Conservation (phyloP, 2,888 invertebrate species). For the Scrobipalpa atriplicella region DNA sequence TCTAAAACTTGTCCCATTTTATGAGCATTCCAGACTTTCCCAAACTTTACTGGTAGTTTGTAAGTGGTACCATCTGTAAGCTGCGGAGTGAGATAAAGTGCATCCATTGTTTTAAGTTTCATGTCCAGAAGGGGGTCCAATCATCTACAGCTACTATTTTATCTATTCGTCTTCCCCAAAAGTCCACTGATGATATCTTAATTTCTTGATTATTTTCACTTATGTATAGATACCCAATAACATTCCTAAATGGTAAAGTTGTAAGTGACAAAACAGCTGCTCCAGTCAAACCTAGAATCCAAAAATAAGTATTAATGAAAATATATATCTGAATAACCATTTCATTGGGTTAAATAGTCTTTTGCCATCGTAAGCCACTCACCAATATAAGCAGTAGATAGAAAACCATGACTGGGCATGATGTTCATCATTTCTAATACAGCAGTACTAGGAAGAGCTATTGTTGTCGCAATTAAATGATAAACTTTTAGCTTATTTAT, state of each 20-base stretch:
- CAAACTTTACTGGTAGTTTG: slow-evolving; percentile 76
- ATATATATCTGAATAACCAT: neutral
- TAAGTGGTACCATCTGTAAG: slow-evolving; percentile 72
- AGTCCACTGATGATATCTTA: slow-evolving; percentile 86
- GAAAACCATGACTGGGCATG: slow-evolving; percentile 53
- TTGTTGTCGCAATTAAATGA: slow-evolving; percentile 66
- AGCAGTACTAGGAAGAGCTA: slow-evolving; percentile 66
- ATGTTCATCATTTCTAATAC: slow-evolving; percentile 63
- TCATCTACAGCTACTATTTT: slow-evolving; percentile 77
- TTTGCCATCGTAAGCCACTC: slow-evolving; percentile 32
- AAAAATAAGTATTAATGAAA: neutral
- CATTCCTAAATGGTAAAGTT: slow-evolving; percentile 80
- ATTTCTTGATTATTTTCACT: slow-evolving; percentile 80
- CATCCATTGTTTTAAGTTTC: slow-evolving; percentile 56
- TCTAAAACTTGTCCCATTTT: slow-evolving; percentile 76
- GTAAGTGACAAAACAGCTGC: slow-evolving; percentile 78
- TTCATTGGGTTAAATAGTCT: neutral
- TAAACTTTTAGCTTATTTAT: slow-evolving; percentile 81
- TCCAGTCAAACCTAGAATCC: slow-evolving; percentile 79
- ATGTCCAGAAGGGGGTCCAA: slow-evolving; percentile 81
- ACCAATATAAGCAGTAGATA: slow-evolving; percentile 67
- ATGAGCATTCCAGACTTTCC: slow-evolving; percentile 67
- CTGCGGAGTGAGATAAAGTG: slow-evolving; percentile 66
- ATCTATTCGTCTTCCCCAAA: slow-evolving; percentile 86
- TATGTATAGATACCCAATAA: slow-evolving; percentile 86